Evolutionary conservation across 2,113 vertebrate genomes (phyloP), one percentile per base, ranked within the genome.

Genomic region (Pipa parva): DNA sequence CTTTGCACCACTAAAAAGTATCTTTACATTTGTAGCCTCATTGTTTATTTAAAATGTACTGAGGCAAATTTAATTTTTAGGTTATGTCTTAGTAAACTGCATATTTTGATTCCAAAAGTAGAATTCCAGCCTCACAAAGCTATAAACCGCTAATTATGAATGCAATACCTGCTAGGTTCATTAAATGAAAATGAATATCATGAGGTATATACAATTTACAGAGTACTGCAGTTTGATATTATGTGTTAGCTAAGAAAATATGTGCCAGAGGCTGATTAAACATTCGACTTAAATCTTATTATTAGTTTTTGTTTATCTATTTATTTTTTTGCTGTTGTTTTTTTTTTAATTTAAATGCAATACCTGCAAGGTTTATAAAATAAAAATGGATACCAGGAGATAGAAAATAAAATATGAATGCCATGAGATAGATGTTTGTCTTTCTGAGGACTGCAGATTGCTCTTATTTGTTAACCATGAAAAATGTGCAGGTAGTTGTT

Each of bases 131-230:
- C n/a, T 51, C 60, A 39, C 39, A 18, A 50, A 51, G 33, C 42
- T 12, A 39, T 39, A 51, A 59, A 60, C 22, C 13, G 24, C 39
- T 39, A 51, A 58, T 59, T 58, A n/a, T 51, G 42, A 50, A 51
- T 59, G 33, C 31, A 49, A 21, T 68, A 68, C 56, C 55, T 68
- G 57, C 17, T 37, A 52, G 56, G 29, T 39, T 68, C 56, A 68
- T 60, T 59, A 51, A 60, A 60, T 57, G 28, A 17, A 68, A 28
- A 48, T 22, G 59, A 27, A 59, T 59, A 42, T 51, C 65, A 52
- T 10, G 22, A 68, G 56, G n/a, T n/a, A 52, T 60, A 39, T 39
- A 60, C 50, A 59, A 59, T 50, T 67, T 37, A 59, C 48, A 37
- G 42, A 50, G 17, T 25, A 49, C 25, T 49, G 55, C 33, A 50